Evolutionary conservation across 2,113 vertebrate genomes (phyloP).

Genomic region (Elaphurus davidianus): DNA sequence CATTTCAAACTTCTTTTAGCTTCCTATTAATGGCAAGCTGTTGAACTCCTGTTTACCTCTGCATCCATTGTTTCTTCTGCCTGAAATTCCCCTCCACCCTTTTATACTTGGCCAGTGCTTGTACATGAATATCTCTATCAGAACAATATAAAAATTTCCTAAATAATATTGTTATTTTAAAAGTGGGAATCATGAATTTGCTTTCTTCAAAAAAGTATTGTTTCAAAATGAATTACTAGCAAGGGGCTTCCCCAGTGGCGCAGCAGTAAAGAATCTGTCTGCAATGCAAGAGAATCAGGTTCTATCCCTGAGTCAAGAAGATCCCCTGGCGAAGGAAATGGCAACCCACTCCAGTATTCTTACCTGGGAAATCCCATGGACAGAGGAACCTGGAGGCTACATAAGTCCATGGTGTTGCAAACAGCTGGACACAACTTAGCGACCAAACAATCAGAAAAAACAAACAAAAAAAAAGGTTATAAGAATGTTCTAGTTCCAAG

Average conservation of each 20-base stretch:
- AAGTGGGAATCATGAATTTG: neutral
- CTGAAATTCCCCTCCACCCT: neutral
- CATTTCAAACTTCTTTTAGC: neutral
- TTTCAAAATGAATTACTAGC: neutral
- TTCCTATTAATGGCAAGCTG: neutral
- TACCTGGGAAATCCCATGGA: neutral
- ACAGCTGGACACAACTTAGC: fast-evolving
- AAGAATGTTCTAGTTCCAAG: neutral
- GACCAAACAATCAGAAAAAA: neutral
- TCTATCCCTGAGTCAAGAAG: neutral
- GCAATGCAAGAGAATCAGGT: neutral
- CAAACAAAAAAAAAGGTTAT: neutral
- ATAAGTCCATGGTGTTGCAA: neutral
- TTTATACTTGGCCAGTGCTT: neutral
- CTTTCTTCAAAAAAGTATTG: neutral
- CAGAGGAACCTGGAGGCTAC: neutral
- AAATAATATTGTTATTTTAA: neutral
- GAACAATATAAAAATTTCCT: neutral
- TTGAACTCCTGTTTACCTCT: neutral
- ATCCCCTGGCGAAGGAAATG: neutral
- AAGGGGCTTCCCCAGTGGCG: neutral
- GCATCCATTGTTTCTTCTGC: neutral
- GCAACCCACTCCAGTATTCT: neutral
- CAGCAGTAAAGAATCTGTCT: neutral
- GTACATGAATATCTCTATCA: neutral